These are phyloP conservation scores for Rosalia funebris DNA, from an alignment of 2,888 invertebrate genomes.

Conservation along the genomic window DNA sequence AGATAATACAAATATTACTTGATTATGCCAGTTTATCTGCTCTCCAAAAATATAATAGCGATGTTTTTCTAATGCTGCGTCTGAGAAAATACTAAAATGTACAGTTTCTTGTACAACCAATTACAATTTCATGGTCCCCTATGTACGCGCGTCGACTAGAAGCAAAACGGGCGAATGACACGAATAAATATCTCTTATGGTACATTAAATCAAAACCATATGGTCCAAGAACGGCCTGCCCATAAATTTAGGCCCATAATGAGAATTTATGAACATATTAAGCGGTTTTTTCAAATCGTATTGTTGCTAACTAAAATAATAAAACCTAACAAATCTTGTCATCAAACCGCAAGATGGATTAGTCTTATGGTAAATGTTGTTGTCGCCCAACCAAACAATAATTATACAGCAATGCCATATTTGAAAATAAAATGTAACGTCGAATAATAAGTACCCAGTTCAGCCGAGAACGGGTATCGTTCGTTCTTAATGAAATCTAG, in stretches of 20 bases:
- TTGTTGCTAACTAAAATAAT: slow-evolving; percentile 39
- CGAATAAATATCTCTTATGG: slow-evolving; percentile 36
- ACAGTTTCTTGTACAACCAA: too few relatives aligned
- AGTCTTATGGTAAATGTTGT: slow-evolving; percentile 5
- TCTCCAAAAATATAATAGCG: too few relatives aligned
- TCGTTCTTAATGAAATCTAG: not conserved
- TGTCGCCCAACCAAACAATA: slow-evolving; percentile 7
- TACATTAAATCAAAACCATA: slow-evolving; percentile 54
- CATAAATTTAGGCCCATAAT: slow-evolving; percentile 56
- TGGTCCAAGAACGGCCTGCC: slow-evolving; percentile 48
- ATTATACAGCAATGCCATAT: not conserved
- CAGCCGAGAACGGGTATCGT: not conserved
- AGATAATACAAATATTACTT: too few relatives aligned
- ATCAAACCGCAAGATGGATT: slow-evolving; percentile 19
- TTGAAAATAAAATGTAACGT: not conserved
- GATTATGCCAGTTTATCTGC: too few relatives aligned
- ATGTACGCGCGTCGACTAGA: slow-evolving; percentile 8
- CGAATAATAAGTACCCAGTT: not conserved
- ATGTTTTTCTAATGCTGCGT: too few relatives aligned
- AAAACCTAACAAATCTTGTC: slow-evolving; percentile 25
- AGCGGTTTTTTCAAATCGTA: slow-evolving; percentile 46
- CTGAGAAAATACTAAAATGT: too few relatives aligned
- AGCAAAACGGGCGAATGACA: slow-evolving; percentile 11
- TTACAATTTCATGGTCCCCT: too few relatives aligned
- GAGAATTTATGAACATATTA: slow-evolving; percentile 55